Evolutionary conservation across 1,140 invertebrate genomes (phyloP).

Genomic region (Lycorma delicatula): DNA sequence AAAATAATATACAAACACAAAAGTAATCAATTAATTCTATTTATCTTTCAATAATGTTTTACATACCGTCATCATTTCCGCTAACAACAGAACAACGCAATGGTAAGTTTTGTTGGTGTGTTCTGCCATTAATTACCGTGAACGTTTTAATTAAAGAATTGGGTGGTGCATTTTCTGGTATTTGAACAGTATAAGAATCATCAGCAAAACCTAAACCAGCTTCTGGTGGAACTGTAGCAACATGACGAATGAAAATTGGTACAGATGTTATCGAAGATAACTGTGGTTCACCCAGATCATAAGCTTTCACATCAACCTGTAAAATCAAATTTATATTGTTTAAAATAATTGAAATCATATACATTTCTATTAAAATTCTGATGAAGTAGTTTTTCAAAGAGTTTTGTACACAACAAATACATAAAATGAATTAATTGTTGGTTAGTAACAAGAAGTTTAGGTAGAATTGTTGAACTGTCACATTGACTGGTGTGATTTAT

Average conservation of each 20-base stretch:
- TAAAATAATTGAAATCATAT: background rate
- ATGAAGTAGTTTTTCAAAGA: background rate
- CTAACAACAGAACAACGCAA: conserved; percentile 61
- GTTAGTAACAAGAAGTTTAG: too few species aligned
- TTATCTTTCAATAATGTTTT: background rate
- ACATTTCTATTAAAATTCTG: background rate
- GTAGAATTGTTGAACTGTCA: too few species aligned
- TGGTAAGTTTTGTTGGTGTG: conserved; percentile 52
- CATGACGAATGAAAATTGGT: conserved; percentile 73
- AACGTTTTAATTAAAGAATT: conserved; percentile 61
- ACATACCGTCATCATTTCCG: conserved; percentile 54
- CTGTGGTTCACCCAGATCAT: conserved; percentile 77
- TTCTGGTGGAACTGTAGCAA: conserved; percentile 53
- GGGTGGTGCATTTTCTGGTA: conserved; percentile 63
- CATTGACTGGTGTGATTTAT: too few species aligned
- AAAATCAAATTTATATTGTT: conserved; percentile 24
- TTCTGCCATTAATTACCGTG: conserved; percentile 60
- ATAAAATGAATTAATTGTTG: background rate
- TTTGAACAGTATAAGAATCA: conserved; percentile 67
- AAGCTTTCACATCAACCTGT: conserved; percentile 73
- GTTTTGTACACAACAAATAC: background rate
- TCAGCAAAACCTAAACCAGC: conserved; percentile 74
- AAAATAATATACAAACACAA: background rate
- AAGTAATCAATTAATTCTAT: background rate
- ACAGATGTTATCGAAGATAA: conserved; percentile 69